Conservation (phyloP, 1,140 invertebrate species). For the Neomicropteryx cornuta region DNA sequence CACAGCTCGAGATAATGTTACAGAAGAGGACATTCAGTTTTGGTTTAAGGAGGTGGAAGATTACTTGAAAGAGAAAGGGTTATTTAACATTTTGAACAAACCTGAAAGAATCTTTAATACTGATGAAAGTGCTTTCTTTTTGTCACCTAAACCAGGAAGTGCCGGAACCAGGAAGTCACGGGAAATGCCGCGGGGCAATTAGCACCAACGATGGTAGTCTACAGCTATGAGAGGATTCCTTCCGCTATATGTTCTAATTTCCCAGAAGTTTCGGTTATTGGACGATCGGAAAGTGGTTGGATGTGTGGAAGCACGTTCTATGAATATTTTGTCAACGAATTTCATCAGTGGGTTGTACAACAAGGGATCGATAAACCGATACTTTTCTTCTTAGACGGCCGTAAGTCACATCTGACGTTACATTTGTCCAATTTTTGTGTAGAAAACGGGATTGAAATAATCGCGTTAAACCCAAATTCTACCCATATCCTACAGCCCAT, state of each 20-base stretch:
- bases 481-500: too few relatives aligned
- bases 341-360: conserved; percentile 19
- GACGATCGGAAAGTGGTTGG: conserved; percentile 29
- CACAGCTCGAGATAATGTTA: conserved; percentile 19
- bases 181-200: conserved; percentile 15
- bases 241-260: conserved; percentile 11
- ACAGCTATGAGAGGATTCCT: conserved; percentile 22
- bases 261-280: conserved; percentile 20
- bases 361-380: too few relatives aligned
- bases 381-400: too few relatives aligned
- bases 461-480: too few relatives aligned
- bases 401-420: too few relatives aligned
- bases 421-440: too few relatives aligned
- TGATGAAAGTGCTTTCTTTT: conserved; percentile 25
- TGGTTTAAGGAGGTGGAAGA: conserved; percentile 21
- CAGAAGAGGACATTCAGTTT: conserved; percentile 17
- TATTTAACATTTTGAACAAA: conserved; percentile 18
- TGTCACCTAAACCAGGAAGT: conserved; percentile 18
- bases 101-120: conserved; percentile 21
- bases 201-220: conserved; percentile 22
- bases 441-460: too few relatives aligned
- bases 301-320: conserved; percentile 30
- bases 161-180: conserved; percentile 18
- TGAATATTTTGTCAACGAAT: conserved; percentile 25
- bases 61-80: conserved; percentile 17